These are phyloP conservation scores for Protophormia terraenovae DNA, from an alignment of 2,888 invertebrate genomes.

Conservation along the genomic window DNA sequence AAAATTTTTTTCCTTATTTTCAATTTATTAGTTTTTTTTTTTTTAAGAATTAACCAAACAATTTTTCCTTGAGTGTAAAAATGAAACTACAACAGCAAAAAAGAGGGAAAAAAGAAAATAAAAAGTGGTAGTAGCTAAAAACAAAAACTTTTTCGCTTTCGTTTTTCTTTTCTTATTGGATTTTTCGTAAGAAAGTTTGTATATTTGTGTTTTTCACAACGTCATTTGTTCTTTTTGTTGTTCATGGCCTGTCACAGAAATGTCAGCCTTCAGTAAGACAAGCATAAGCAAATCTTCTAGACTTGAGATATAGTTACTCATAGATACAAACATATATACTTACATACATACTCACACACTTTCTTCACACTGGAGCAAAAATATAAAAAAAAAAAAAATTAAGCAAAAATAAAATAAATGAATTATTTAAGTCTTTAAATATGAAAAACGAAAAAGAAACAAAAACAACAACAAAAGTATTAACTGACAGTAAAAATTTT, in stretches of 20 bases:
- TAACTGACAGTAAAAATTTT: constrained; percentile 64
- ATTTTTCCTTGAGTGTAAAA: constrained; percentile 25
- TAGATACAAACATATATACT: constrained; percentile 42
- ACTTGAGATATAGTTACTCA: constrained; percentile 57
- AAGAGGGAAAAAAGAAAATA: neutral
- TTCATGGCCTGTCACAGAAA: constrained; percentile 77
- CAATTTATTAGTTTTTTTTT: too few species aligned
- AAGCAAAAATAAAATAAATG: constrained; percentile 70
- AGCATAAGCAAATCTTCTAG: constrained; percentile 68
- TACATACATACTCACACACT: neutral
- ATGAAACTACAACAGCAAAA: too few species aligned
- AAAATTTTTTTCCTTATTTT: too few species aligned
- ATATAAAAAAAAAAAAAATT: neutral
- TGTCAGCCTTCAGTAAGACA: constrained; percentile 75
- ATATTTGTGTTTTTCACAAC: constrained; percentile 35
- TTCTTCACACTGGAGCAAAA: neutral
- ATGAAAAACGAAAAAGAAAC: constrained; percentile 39
- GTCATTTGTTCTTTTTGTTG: constrained; percentile 69
- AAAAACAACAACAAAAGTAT: constrained; percentile 42
- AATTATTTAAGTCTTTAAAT: constrained; percentile 63
- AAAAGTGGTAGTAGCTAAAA: constrained; percentile 39
- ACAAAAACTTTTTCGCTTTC: constrained; percentile 40
- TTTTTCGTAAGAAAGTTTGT: constrained; percentile 66
- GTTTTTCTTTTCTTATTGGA: constrained; percentile 28
- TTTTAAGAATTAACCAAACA: neutral